Conservation (phyloP, 2,113 vertebrate genomes). For the Psammodynastes pulverulentus region DNA sequence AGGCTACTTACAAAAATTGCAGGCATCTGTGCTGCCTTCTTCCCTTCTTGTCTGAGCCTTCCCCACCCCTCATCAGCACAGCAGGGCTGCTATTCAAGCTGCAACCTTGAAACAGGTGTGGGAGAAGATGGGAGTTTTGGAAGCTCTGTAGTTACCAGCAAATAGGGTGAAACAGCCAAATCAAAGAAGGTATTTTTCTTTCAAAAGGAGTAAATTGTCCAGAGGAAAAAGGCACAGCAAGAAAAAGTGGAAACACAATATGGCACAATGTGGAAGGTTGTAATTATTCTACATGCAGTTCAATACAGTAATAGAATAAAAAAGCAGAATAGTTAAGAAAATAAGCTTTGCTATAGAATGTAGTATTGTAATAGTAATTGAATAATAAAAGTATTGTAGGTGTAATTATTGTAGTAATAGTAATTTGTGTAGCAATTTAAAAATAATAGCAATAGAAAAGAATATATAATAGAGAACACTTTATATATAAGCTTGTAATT, state of each 20-base stretch:
- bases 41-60: neutral
- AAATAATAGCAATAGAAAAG: neutral
- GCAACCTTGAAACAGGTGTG: neutral
- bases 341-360: neutral
- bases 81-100: neutral
- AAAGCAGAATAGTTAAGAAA: neutral
- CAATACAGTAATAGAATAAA: neutral
- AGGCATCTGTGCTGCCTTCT: neutral
- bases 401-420: neutral
- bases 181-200: neutral
- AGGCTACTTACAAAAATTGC: neutral
- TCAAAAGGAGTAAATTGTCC: neutral
- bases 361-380: neutral
- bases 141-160: neutral
- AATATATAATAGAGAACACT: neutral
- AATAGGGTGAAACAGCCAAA: neutral
- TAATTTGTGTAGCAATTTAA: neutral
- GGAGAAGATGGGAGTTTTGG: neutral
- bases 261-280: neutral
- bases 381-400: neutral
- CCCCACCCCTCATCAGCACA: neutral
- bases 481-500: neutral
- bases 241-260: neutral
- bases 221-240: neutral
- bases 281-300: neutral